Evolutionary conservation across 2,113 vertebrate genomes (phyloP), one percentile per base, ranked within the genome.

Genomic region (Oriolus oriolus): DNA sequence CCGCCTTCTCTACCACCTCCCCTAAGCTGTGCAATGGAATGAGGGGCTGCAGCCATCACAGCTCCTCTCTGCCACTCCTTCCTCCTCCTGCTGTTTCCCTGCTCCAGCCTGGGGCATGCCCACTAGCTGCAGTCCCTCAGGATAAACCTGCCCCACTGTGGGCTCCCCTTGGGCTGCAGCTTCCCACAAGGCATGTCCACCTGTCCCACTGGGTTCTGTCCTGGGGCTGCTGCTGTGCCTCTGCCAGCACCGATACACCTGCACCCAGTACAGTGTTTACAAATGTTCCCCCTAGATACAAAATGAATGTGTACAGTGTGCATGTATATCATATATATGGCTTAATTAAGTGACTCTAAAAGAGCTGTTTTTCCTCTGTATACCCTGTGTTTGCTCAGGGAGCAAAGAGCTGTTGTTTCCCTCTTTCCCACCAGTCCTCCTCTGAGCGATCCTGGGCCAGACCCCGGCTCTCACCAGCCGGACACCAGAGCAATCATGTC

Each of bases 361-460:
- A 54, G 39, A 35, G 33, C 47, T n/a, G 13, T 10, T 91, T 6
- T 24, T 42, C 17, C 13, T 61, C 64, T 57, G 7, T 45, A 54
- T 87, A 27, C 9, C 22, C 30, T 74, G 8, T n/a, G 20, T 33
- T 80, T 74, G 31, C 57, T 37, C 16, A 24, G n/a, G 17, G 17
- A 90, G 37, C 6, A 28, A 11, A 56, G 53, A 64, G 17, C n/a
- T 1, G 0, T 14, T 3, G 0, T 45, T 68, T 47, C 15, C 5
- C 26, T n/a, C 59, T 30, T 60, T 50, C 64, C 19, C 12, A 13
- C 21, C 22, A 75, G 33, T 16, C 57, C 19, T 73, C 53, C 64
- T 68, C 7, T 16, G 28, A 61, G 68, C 0, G 0, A 13, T 61
- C 27, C 71, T 24, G 0, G 0, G 27, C 50, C 54, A 80, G 53